Conservation (phyloP, 2,888 invertebrate genomes). For the Diarsia rubi region DNA sequence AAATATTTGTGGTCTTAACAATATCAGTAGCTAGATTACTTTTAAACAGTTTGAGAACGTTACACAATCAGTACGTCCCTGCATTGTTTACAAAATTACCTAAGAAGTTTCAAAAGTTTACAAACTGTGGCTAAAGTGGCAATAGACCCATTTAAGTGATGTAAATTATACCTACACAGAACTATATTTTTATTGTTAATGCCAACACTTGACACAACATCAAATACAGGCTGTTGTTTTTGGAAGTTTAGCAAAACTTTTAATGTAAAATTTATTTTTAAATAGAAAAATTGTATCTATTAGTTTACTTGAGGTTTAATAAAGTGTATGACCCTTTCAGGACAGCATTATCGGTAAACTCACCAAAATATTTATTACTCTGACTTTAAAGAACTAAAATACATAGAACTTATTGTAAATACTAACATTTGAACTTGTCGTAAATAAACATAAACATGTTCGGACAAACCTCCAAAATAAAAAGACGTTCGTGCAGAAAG, state of each 20-base stretch:
- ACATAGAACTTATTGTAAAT: too few species aligned
- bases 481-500: not conserved
- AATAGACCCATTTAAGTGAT: not conserved
- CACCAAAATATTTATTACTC: too few species aligned
- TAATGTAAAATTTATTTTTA: not conserved
- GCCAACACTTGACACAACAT: not conserved
- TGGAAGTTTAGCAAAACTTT: not conserved
- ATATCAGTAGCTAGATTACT: constrained; percentile 36
- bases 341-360: not conserved
- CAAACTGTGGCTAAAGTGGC: not conserved
- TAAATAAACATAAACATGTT: not conserved
- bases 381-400: not conserved
- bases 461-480: not conserved
- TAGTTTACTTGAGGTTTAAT: not conserved
- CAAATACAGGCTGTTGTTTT: not conserved
- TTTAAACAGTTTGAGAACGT: constrained; percentile 32
- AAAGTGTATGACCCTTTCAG: not conserved
- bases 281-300: too few species aligned
- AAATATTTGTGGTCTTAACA: constrained; percentile 31
- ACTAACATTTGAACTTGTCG: not conserved
- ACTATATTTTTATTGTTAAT: not conserved
- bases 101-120: constrained; percentile 1
- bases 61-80: constrained; percentile 2
- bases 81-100: constrained; percentile 2
- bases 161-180: not conserved